Conservation (phyloP, 2,113 vertebrate species). For the Girardinichthys multiradiatus region DNA sequence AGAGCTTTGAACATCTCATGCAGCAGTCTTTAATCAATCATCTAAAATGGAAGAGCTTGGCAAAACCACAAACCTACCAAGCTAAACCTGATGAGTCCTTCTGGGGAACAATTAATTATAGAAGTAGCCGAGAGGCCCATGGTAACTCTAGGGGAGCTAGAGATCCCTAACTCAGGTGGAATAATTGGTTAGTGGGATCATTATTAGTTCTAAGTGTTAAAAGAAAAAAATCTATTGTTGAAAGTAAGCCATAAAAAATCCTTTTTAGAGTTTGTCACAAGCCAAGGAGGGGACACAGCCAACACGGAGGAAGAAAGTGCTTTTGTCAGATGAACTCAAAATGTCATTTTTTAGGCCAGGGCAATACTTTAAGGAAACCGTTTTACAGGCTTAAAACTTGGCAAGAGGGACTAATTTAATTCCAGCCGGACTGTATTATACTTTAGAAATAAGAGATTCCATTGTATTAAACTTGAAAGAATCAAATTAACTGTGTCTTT, state of each 20-base stretch:
- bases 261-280: background rate
- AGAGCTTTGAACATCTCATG: background rate
- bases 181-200: too few species aligned
- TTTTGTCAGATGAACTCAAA: background rate
- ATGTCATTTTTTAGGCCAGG: background rate
- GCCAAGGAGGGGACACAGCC: background rate
- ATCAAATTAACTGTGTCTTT: too few species aligned
- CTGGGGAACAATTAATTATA: too few species aligned
- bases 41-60: background rate
- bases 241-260: background rate
- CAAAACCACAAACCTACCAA: too few species aligned
- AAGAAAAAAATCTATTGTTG: too few species aligned
- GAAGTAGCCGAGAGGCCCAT: too few species aligned
- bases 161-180: too few species aligned
- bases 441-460: background rate
- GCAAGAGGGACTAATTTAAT: background rate
- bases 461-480: too few species aligned
- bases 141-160: too few species aligned
- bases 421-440: background rate
- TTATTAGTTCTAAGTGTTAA: too few species aligned
- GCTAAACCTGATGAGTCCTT: background rate
- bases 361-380: background rate
- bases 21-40: background rate
- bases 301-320: background rate
- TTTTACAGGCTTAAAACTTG: background rate